A percentile compares a stretch with the other conserved stretches of the same genome.
phyloP scores from a whole-genome alignment of 2,797 vertebrate genomes.

The Sebastiscus albofasciatus region DNA sequence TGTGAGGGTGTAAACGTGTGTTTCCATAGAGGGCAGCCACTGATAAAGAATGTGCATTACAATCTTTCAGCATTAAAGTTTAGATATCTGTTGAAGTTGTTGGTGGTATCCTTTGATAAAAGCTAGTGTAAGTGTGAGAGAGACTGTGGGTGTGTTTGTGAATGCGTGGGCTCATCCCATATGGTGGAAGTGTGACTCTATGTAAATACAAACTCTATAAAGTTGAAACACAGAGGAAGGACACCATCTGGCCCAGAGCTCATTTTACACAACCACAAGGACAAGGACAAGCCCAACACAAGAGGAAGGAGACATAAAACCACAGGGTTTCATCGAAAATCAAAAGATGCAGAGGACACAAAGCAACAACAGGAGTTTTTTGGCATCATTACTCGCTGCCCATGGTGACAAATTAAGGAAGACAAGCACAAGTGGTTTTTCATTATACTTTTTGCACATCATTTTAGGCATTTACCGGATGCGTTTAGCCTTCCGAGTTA shows the following conservation, averaged over 20 bases:
- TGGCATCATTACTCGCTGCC: background rate
- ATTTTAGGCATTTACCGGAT: background rate
- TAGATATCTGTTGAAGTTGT: background rate
- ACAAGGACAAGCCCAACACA: slow-evolving; percentile 51
- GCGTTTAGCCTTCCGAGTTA: background rate
- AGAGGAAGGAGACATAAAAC: slow-evolving; percentile 27
- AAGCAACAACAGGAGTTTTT: background rate
- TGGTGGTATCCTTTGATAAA: slow-evolving; percentile 11
- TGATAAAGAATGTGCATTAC: slow-evolving; percentile 27
- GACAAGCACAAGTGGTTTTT: background rate
- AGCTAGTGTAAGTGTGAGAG: background rate
- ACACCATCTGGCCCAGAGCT: slow-evolving; percentile 77
- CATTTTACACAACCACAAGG: slow-evolving; percentile 57
- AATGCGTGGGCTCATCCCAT: slow-evolving; percentile 23
- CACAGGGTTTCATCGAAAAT: slow-evolving; percentile 32
- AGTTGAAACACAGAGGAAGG: slow-evolving; percentile 70
- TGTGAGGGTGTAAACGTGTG: slow-evolving; percentile 1
- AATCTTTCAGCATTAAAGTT: slow-evolving; percentile 25
- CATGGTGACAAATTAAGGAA: background rate
- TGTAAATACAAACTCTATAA: slow-evolving; percentile 66
- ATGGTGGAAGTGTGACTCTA: slow-evolving; percentile 57
- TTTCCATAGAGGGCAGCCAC: slow-evolving; percentile 18
- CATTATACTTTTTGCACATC: background rate
- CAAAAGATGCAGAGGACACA: background rate
- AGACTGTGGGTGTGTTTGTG: background rate